Evolutionary conservation across 2,888 invertebrate species (phyloP), one percentile per base, ranked within the genome.

Genomic region (Fragum fragum): DNA sequence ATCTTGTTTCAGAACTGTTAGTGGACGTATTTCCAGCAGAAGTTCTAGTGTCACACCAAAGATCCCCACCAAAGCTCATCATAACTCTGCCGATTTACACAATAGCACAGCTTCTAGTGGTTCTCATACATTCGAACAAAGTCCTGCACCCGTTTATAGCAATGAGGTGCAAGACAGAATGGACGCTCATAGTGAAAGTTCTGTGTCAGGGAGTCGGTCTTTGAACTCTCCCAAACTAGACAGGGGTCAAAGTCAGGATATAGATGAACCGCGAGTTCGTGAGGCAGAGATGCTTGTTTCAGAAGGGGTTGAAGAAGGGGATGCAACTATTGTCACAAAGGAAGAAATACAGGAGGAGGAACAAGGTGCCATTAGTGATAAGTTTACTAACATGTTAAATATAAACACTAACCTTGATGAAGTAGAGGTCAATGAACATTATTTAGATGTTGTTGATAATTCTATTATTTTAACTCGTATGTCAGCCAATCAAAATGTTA

Each of bases 401-500:
- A 84, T 84, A 70, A 81, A 84, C 80, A 85, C 85, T 85, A 83
- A 85, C 80, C 82, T 85, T 73, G 85, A 85, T 72, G 82, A 85
- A 39, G 76, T 85, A 70, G 82, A 81, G 69, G 85, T 85, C 61
- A 85, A 85, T 82, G 85, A 85, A 63, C 71, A 75, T 83, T 80
- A 85, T 71, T 66, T 87, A 79, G 81, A 81, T 84, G 80, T 82
- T 82, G 84, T 84, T 83, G 87, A 85, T 81, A 85, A 87, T 81
- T 80, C 86, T 80, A 80, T 82, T 81, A 82, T 73, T 80, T 82
- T 87, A 89, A 90, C 92, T 79, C 77, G 76, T 72, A 78, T 85
- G 90, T 91, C 93, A 91, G 92, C 92, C 91, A 92, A 92, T 93
- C 93, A 93, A 92, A 93, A 92, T 93, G 92, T 92, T 89, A 90